phyloP scores from a whole-genome alignment of 2,888 invertebrate species.

The Lochmaea crataegi region DNA sequence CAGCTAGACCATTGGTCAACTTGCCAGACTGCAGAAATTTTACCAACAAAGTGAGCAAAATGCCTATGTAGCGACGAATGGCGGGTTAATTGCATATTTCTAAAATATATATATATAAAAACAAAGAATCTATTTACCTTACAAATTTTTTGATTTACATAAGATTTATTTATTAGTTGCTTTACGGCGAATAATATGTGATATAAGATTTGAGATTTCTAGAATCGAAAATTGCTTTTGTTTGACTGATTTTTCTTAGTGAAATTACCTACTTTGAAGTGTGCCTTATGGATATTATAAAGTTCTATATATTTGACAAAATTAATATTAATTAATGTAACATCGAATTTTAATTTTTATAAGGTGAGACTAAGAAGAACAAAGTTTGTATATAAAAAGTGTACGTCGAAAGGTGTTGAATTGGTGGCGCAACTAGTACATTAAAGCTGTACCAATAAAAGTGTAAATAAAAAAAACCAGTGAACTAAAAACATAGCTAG shows the following conservation, averaged over 20 bases:
- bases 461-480: background rate
- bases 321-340: background rate
- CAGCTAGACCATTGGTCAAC: no score
- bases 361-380: no score
- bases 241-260: constrained; percentile 25
- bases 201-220: constrained; percentile 21
- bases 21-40: no score
- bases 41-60: no score
- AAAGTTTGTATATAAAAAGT: no score
- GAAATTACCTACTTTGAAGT: constrained; percentile 18
- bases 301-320: background rate
- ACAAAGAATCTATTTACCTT: constrained; percentile 3
- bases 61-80: no score
- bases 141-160: background rate
- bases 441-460: background rate
- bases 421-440: no score
- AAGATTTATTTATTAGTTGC: background rate
- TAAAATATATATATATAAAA: background rate
- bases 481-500: no score
- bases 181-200: constrained; percentile 25
- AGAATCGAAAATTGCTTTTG: constrained; percentile 9
- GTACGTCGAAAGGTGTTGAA: no score
- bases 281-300: constrained; percentile 25
- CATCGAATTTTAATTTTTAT: background rate
- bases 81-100: background rate